Base-by-base conservation (phyloP, 2,797 vertebrate genomes). In the Champsocephalus gunnari region DNA sequence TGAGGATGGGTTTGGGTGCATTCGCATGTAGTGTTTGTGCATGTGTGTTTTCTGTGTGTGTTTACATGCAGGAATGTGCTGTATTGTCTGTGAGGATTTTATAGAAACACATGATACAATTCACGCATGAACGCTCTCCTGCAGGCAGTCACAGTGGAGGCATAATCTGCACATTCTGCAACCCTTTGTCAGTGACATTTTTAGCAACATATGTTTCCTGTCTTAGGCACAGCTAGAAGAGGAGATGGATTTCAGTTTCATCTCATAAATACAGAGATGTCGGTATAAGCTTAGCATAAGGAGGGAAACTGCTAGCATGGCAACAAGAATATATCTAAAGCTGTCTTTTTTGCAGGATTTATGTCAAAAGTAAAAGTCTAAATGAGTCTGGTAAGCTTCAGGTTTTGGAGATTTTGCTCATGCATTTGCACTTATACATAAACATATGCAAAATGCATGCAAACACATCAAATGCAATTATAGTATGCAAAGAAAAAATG, bases 21-120 rank as follows among this genome's bases (percentile, higher is more conserved):
- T 13, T 24, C 63, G 41, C 34, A 66, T 54, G 64, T 62, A 57
- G 2, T 45, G 57, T 64, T 44, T 61, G 71, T 43, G 71, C 51
- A 60, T 71, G 77, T 47, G 58, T 63, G 32, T 68, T 38, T 43
- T 7, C 3, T 8, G 28, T 66, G 21, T 59, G 43, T 59, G 43
- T 70, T 63, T 69, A 57, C 65, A 64, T 3, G 13, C 38, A 51
- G 54, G 45, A 70, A 72, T 51, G 19, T 24, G 74, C 49, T 38
- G 28, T 24, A 17, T 57, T 34, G 45, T 69, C 6, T 17, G 12
- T 13, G 66, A 44, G 47, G 44, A 24, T 49, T 28, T 8, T 61
- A 55, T 21, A 38, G 9, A 50, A 50, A 38, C 34, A 32, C 21
- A 48, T 11, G 9, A 53, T 50, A 61, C 21, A 38, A 45, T 9